Evolutionary conservation across 2,888 invertebrate species (phyloP).

Genomic region (Cremastinae sp.): DNA sequence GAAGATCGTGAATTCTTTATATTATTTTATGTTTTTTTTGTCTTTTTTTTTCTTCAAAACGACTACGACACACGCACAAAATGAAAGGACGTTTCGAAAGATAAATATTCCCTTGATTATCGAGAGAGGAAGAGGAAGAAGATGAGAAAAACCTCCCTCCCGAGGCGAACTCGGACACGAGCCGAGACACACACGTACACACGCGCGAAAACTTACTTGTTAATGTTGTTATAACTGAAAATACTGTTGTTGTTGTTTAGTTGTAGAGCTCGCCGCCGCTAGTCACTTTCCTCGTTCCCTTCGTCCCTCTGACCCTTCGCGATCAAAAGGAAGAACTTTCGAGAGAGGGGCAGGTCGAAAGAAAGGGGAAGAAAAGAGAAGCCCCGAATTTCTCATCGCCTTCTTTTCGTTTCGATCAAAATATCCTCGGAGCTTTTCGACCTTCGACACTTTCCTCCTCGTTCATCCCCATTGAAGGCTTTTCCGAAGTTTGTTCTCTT

Average conservation of each 20-base stretch:
- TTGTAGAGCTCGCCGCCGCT: constrained; percentile 81
- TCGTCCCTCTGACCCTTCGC: constrained; percentile 45
- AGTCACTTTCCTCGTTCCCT: constrained; percentile 74
- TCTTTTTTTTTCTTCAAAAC: constrained; percentile 6
- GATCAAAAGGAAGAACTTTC: constrained; percentile 11
- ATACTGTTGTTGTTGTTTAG: constrained; percentile 81
- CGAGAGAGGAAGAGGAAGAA: not conserved
- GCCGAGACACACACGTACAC: constrained; percentile 62
- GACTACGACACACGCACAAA: constrained; percentile 61
- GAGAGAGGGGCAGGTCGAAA: no score
- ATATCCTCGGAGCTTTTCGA: constrained; percentile 5
- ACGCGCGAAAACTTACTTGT: constrained; percentile 78
- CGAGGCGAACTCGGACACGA: constrained; percentile 58
- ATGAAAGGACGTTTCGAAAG: constrained; percentile 42
- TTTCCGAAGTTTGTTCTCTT: constrained; percentile 15
- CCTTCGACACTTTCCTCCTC: constrained; percentile 24
- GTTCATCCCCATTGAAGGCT: constrained; percentile 23
- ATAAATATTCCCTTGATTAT: constrained; percentile 36
- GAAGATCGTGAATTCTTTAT: not conserved
- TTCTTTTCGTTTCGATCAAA: constrained; percentile 10
- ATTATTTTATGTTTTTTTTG: constrained; percentile 5
- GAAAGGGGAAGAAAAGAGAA: constrained; percentile 9
- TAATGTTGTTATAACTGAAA: constrained; percentile 81
- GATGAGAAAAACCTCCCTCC: constrained; percentile 16
- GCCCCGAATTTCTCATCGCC: constrained; percentile 2